phyloP scores from a whole-genome alignment of 2,797 vertebrate species.

The Sebastes kiyomatsui region DNA sequence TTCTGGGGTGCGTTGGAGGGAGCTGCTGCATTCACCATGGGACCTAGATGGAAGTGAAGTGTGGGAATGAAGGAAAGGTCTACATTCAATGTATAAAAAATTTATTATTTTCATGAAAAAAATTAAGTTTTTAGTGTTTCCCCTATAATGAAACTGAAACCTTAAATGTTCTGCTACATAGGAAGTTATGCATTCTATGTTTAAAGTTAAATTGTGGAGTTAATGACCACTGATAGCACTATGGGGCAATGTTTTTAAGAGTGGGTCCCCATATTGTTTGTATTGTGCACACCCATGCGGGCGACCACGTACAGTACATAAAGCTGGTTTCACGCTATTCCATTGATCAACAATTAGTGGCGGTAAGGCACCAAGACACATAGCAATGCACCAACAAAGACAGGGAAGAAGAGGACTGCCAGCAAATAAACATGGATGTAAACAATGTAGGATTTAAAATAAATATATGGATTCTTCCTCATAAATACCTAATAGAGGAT shows the following conservation, averaged over 20 bases:
- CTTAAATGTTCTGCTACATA: not conserved
- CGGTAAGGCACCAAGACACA: not conserved
- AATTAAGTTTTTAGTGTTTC: not conserved
- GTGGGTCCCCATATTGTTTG: not conserved
- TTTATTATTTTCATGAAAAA: not conserved
- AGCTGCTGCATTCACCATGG: slow-evolving; percentile 92
- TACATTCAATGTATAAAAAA: not conserved
- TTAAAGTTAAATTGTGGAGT: not conserved
- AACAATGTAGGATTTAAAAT: too few relatives aligned
- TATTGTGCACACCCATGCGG: not conserved
- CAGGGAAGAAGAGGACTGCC: not conserved
- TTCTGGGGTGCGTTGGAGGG: slow-evolving; percentile 94
- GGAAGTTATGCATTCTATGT: not conserved
- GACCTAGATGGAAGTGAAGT: slow-evolving; percentile 75
- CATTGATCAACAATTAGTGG: not conserved
- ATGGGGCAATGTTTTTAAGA: not conserved
- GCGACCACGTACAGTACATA: not conserved
- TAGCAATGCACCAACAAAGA: not conserved
- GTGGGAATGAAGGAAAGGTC: not conserved
- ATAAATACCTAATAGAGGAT: too few relatives aligned
- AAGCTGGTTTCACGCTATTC: not conserved
- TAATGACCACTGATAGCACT: too few relatives aligned
- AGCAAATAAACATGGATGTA: not conserved
- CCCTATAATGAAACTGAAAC: not conserved
- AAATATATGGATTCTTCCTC: too few relatives aligned